Evolutionary conservation across 2,888 invertebrate species (phyloP).

Genomic region (Toxonevra muliebris): DNA sequence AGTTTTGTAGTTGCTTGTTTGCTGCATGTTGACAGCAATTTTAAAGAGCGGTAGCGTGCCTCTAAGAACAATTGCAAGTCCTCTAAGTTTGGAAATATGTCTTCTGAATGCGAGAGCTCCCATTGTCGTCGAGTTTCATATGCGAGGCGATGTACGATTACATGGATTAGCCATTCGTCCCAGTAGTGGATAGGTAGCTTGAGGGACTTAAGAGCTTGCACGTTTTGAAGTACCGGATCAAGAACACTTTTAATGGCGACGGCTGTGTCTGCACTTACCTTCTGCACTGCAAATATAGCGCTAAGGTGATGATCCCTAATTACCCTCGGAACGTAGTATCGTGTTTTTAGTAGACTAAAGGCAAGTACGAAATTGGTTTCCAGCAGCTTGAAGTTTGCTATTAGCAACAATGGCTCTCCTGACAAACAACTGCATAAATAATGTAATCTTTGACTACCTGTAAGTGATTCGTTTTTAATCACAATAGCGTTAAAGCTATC

Average conservation of each 20-base stretch:
- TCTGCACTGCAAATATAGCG: constrained; percentile 9
- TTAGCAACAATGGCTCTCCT: constrained; percentile 3
- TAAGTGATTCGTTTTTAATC: not conserved
- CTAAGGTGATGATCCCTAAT: constrained; percentile 10
- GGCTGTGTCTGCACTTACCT: not conserved
- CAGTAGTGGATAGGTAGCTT: constrained; percentile 3
- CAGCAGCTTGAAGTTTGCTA: constrained; percentile 11
- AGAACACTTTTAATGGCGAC: constrained; percentile 4
- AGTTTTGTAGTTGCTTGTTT: not conserved
- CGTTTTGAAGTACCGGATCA: constrained; percentile 14
- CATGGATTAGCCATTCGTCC: constrained; percentile 14
- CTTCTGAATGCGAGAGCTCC: constrained; percentile 1
- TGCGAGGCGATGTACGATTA: constrained; percentile 6
- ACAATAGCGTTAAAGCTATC: constrained; percentile 9
- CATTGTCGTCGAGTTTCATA: constrained; percentile 15
- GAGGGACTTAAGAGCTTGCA: not conserved
- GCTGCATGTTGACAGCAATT: not conserved
- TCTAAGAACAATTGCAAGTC: constrained; percentile 1
- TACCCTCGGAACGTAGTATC: constrained; percentile 3
- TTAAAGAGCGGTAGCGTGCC: constrained; percentile 1
- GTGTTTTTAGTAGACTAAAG: constrained; percentile 3
- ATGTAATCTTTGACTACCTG: constrained; percentile 9
- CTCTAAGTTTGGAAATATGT: not conserved
- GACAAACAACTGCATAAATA: constrained; percentile 6
- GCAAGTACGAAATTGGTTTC: constrained; percentile 5